Conservation (phyloP, 2,888 invertebrate species). For the Hypomecis punctinalis region DNA sequence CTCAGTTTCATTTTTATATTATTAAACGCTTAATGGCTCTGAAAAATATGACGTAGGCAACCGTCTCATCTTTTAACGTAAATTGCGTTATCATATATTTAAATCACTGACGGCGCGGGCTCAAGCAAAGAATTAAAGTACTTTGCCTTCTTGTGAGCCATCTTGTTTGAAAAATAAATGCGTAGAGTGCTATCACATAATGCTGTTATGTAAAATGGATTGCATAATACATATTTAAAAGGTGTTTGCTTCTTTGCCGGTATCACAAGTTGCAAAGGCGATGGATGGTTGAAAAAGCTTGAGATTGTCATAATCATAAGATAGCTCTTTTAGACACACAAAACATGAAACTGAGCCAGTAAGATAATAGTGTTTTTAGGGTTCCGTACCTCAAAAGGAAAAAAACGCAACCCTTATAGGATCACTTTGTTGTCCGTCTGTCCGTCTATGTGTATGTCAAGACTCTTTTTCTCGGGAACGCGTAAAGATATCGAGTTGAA, state of each 20-base stretch:
- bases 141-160: constrained; percentile 22
- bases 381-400: too few species aligned
- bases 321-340: too few species aligned
- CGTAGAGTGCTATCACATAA: constrained; percentile 16
- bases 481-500: too few species aligned
- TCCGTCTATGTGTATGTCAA: too few species aligned
- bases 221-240: not conserved
- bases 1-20: constrained; percentile 36
- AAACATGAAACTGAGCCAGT: too few species aligned
- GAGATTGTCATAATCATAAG: too few species aligned
- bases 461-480: too few species aligned
- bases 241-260: not conserved
- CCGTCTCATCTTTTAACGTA: constrained; percentile 58
- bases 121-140: constrained; percentile 44
- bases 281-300: too few species aligned
- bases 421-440: too few species aligned
- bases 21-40: constrained; percentile 53
- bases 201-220: constrained; percentile 1
- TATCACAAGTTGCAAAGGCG: too few species aligned
- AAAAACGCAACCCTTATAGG: too few species aligned
- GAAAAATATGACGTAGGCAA: constrained; percentile 65
- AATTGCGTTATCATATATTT: constrained; percentile 59
- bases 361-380: too few species aligned
- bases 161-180: constrained; percentile 25
- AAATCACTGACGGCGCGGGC: constrained; percentile 47